Evolutionary conservation across 2,797 vertebrate genomes (phyloP).

Genomic region (Rhodeus uyekii): DNA sequence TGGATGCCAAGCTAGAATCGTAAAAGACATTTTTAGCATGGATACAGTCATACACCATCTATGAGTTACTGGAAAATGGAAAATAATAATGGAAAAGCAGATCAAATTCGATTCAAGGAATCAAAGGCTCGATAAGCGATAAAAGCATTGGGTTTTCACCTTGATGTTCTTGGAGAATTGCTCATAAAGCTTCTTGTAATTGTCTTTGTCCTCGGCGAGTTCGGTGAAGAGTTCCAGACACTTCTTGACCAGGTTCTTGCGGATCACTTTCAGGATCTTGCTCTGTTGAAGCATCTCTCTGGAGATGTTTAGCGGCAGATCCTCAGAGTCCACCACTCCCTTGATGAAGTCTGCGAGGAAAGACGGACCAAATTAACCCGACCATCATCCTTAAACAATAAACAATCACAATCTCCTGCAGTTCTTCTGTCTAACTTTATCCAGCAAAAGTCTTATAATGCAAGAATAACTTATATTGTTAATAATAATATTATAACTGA

Average conservation of each 20-base stretch:
- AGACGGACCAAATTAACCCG: not conserved
- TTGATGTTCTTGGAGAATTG: slow-evolving; percentile 91
- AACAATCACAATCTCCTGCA: too few species aligned
- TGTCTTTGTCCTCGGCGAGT: slow-evolving; percentile 86
- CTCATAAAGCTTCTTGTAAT: slow-evolving; percentile 88
- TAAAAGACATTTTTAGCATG: too few species aligned
- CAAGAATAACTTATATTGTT: not conserved
- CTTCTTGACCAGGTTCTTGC: slow-evolving; percentile 97
- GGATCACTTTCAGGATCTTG: slow-evolving; percentile 96
- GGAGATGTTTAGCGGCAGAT: slow-evolving; percentile 90
- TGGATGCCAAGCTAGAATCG: slow-evolving; percentile 90
- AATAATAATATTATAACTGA: too few species aligned
- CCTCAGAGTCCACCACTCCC: slow-evolving; percentile 89
- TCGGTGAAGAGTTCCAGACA: slow-evolving; percentile 93
- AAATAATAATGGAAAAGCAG: too few species aligned
- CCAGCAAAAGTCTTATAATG: too few species aligned
- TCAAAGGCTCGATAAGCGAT: too few species aligned
- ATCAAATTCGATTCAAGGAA: too few species aligned
- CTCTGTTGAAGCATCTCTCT: slow-evolving; percentile 98
- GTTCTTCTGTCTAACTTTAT: too few species aligned
- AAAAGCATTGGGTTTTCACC: slow-evolving; percentile 66
- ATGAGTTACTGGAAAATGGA: too few species aligned
- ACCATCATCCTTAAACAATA: too few species aligned
- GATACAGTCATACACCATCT: too few species aligned
- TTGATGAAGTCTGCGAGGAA: slow-evolving; percentile 82